Conservation (phyloP, 37 sponge, comb jelly and placozoan species). For the Hormiphora californensis region DNA sequence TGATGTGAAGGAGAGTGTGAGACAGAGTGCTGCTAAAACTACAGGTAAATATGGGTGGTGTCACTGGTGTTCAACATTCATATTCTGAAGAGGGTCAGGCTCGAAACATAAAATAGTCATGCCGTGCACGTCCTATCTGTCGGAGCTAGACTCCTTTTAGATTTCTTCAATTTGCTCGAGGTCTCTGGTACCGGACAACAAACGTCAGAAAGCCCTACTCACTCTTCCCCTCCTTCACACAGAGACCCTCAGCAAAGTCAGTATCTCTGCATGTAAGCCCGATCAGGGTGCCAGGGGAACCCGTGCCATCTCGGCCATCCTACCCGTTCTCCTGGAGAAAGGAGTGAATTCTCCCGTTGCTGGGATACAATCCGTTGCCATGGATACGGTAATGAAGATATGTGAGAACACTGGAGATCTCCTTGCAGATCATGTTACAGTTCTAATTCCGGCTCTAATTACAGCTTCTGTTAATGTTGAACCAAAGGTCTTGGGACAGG, state of each 20-base stretch:
- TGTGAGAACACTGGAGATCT: conserved; percentile 29
- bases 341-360: conserved; percentile 63
- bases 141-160: no score
- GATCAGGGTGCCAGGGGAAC: conserved; percentile 38
- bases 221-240: background rate
- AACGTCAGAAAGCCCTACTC: background rate
- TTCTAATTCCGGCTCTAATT: conserved; percentile 36
- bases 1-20: conserved; percentile 77
- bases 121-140: no score
- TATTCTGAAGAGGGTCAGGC: no score
- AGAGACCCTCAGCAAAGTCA: conserved; percentile 67
- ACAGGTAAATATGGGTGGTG: background rate
- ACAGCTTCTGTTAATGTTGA: conserved; percentile 28
- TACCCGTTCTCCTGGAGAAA: conserved; percentile 71
- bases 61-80: no score
- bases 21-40: conserved; percentile 33
- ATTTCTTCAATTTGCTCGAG: no score
- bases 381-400: conserved; percentile 50
- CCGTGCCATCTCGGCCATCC: conserved; percentile 57
- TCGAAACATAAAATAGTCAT: no score
- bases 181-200: no score
- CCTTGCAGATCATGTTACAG: background rate
- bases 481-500: conserved; percentile 28
- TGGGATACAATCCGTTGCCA: conserved; percentile 56
- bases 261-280: conserved; percentile 61